phyloP scores from a whole-genome alignment of 2,113 vertebrate species.

The Ondatra zibethicus region DNA sequence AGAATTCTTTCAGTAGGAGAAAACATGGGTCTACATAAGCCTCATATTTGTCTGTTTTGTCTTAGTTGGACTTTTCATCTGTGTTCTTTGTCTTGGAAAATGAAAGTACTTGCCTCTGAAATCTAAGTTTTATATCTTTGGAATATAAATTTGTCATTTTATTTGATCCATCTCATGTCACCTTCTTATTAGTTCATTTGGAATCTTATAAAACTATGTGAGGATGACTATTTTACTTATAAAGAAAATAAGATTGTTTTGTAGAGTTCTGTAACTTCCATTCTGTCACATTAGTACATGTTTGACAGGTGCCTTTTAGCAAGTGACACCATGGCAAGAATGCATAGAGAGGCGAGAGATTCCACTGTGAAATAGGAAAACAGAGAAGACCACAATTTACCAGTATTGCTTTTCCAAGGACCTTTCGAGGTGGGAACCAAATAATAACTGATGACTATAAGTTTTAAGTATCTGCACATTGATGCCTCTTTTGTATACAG shows the following conservation, averaged over 20 bases:
- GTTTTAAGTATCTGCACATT: not conserved
- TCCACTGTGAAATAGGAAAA: not conserved
- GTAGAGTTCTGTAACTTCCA: not conserved
- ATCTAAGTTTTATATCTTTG: not conserved
- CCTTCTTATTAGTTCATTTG: not conserved
- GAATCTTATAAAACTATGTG: not conserved
- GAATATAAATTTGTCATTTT: not conserved
- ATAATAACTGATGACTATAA: not conserved
- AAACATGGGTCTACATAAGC: not conserved
- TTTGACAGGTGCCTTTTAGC: not conserved
- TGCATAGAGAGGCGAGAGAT: no score
- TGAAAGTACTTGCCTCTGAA: not conserved
- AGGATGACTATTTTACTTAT: no score
- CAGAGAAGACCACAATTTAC: not conserved
- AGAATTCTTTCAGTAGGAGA: not conserved
- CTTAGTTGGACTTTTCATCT: no score
- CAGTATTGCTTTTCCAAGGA: not conserved
- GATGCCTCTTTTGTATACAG: not conserved
- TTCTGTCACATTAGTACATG: not conserved
- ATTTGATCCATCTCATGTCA: not conserved
- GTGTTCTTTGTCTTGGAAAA: not conserved
- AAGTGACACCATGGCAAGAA: not conserved
- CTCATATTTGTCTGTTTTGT: not conserved
- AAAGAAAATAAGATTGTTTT: not conserved
- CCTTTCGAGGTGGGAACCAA: not conserved